Evolutionary conservation across 2,797 vertebrate genomes (phyloP).

Genomic region (Anolis apletophallus): DNA sequence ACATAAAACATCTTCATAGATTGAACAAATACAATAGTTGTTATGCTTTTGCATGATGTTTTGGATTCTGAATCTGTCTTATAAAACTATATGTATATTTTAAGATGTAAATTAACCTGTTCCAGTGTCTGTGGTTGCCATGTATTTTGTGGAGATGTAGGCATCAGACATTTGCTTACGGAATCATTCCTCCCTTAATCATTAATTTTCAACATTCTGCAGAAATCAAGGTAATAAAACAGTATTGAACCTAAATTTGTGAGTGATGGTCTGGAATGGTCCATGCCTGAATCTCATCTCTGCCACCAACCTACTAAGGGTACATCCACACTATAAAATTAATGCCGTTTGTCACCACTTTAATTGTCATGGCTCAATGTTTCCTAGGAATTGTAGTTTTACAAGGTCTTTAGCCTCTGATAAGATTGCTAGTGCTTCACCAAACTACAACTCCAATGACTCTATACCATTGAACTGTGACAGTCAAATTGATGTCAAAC

Average conservation of each 20-base stretch:
- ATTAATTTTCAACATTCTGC: neutral
- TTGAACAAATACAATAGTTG: neutral
- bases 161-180: neutral
- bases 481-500: no score
- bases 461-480: no score
- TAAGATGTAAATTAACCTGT: neutral
- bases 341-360: no score
- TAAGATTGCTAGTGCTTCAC: no score
- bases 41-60: conserved; percentile 10
- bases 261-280: neutral
- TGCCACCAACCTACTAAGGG: no score
- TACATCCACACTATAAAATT: no score
- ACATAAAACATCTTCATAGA: neutral
- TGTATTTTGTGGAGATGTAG: neutral
- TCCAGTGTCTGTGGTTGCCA: neutral
- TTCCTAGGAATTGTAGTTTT: no score
- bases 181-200: neutral
- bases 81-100: neutral
- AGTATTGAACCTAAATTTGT: neutral
- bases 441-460: no score
- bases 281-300: no score
- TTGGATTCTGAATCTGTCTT: neutral
- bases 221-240: neutral
- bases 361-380: no score
- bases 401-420: no score